These are phyloP conservation scores for Riparia riparia DNA, from an alignment of 2,113 vertebrate genomes.

Conservation along the genomic window DNA sequence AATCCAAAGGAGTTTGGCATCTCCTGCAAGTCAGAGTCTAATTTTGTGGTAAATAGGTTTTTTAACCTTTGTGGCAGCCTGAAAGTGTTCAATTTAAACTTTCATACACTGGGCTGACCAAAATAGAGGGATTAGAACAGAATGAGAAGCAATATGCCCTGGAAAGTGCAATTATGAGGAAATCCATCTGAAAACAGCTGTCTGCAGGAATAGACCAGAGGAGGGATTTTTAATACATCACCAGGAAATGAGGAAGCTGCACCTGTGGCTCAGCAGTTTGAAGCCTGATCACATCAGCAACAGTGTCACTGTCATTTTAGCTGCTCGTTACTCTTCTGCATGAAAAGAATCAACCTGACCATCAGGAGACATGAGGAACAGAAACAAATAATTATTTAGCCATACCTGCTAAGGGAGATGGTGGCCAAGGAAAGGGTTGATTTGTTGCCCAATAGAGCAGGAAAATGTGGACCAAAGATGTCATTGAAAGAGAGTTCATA, in stretches of 20 bases:
- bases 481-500: background rate
- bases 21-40: slow-evolving; percentile 9
- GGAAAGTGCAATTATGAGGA: background rate
- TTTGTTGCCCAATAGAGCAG: background rate
- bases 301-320: background rate
- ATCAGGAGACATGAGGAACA: background rate
- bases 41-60: slow-evolving; percentile 38
- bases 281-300: slow-evolving; percentile 1
- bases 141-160: slow-evolving; percentile 9
- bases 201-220: background rate
- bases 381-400: background rate
- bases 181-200: slow-evolving; percentile 20
- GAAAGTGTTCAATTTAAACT: slow-evolving; percentile 19
- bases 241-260: background rate
- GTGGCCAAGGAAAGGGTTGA: background rate
- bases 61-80: slow-evolving; percentile 38
- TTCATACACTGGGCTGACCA: background rate
- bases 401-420: background rate
- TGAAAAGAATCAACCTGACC: background rate
- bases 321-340: background rate
- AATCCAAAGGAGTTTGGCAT: background rate
- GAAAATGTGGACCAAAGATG: background rate
- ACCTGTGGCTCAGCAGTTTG: background rate
- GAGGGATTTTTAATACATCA: background rate
- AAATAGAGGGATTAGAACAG: slow-evolving; percentile 35